Conservation (phyloP, 2,113 vertebrate species). For the Caranx ignobilis region DNA sequence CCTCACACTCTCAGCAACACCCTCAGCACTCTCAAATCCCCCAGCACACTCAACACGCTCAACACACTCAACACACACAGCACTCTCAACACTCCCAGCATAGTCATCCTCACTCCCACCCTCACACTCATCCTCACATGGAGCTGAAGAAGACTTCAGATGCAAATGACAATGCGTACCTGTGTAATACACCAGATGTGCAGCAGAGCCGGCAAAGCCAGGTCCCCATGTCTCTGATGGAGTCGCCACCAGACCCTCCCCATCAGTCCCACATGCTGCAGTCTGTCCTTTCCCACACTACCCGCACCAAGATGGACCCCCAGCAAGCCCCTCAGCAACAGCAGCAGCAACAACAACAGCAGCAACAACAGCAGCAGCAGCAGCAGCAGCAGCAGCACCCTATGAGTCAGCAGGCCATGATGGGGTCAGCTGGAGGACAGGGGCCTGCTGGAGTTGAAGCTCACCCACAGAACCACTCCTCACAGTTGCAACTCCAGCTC, state of each 20-base stretch:
- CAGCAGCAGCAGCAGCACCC: conserved; percentile 72
- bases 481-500: conserved; percentile 86
- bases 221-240: conserved; percentile 81
- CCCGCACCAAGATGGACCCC: conserved; percentile 82
- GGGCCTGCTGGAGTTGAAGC: conserved; percentile 67
- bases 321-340: conserved; percentile 63
- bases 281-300: conserved; percentile 88
- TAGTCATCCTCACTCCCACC: conserved; percentile 64
- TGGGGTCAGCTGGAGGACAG: conserved; percentile 64
- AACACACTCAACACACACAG: conserved; percentile 61
- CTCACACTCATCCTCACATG: conserved; percentile 75
- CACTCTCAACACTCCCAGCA: conserved; percentile 78
- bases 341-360: conserved; percentile 68
- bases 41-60: conserved; percentile 38
- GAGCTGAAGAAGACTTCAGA: conserved; percentile 83
- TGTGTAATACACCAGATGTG: conserved; percentile 80
- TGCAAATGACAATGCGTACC: conserved; percentile 79
- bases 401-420: conserved; percentile 82
- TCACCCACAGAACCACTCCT: conserved; percentile 78
- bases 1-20: conserved; percentile 60
- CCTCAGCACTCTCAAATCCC: conserved; percentile 64
- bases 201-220: conserved; percentile 79
- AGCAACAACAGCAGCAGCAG: conserved; percentile 71
- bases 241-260: conserved; percentile 80
- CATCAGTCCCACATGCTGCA: conserved; percentile 86